These are phyloP conservation scores for Bufo bufo DNA, from an alignment of 2,113 vertebrate genomes.

Conservation along the genomic window DNA sequence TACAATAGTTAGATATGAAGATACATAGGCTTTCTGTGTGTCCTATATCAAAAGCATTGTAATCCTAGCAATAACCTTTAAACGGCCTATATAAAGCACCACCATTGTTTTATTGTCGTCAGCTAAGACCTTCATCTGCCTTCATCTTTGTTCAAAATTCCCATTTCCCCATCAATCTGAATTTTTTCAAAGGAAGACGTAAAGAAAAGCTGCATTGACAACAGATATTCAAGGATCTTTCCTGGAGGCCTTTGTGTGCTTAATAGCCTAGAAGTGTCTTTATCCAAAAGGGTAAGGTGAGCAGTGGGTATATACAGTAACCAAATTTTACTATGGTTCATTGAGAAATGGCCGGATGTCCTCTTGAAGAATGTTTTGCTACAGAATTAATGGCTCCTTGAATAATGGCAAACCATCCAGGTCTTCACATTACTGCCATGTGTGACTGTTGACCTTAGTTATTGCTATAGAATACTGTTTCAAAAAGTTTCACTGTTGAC, in stretches of 20 bases:
- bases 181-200: neutral
- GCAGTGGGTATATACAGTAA: too few relatives aligned
- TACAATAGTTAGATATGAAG: neutral
- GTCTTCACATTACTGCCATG: too few relatives aligned
- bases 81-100: neutral
- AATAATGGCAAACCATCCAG: too few relatives aligned
- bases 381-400: too few relatives aligned
- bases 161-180: neutral
- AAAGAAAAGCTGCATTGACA: neutral
- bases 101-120: constrained; percentile 5
- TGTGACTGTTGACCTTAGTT: too few relatives aligned
- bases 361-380: neutral
- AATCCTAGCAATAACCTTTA: neutral
- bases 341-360: too few relatives aligned
- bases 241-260: neutral
- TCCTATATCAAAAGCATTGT: neutral
- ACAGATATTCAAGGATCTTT: neutral
- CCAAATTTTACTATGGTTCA: too few relatives aligned
- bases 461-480: too few relatives aligned
- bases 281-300: neutral
- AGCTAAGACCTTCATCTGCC: neutral
- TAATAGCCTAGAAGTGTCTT: neutral
- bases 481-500: too few relatives aligned
- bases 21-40: neutral
- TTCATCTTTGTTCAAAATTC: neutral